A percentile compares a stretch with the other conserved stretches of the same genome.
phyloP scores from a whole-genome alignment of 2,797 vertebrate species.

The Halcyon badia region DNA sequence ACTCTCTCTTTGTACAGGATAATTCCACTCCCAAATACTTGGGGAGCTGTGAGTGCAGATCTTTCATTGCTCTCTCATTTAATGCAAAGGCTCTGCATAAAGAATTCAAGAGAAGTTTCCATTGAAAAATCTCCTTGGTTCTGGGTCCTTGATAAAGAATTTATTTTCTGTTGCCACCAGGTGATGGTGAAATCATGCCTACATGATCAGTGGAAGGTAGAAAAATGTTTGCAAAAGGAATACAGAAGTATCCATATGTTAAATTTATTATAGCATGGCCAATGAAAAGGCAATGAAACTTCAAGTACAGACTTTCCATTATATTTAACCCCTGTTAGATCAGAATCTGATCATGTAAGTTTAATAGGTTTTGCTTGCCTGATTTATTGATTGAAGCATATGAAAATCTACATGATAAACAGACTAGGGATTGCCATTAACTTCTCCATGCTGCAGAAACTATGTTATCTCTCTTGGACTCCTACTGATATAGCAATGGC shows the following conservation, averaged over 20 bases:
- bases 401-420: background rate
- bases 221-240: background rate
- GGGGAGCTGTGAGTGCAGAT: background rate
- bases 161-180: background rate
- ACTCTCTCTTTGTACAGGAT: slow-evolving; percentile 60
- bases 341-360: background rate
- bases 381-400: background rate
- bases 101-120: slow-evolving; percentile 48
- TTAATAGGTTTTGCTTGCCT: background rate
- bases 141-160: background rate
- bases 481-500: background rate
- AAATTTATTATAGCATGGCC: background rate
- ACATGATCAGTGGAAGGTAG: background rate
- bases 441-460: background rate
- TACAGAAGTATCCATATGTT: background rate
- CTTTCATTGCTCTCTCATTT: slow-evolving; percentile 34
- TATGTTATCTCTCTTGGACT: background rate
- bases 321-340: background rate
- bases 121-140: slow-evolving; percentile 15
- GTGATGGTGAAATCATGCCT: background rate
- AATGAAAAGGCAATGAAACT: background rate
- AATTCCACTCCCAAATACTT: slow-evolving; percentile 51
- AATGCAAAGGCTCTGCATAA: slow-evolving; percentile 11
- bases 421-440: background rate
- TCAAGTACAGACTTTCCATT: background rate